Percentiles rank a stretch among this genome's conserved stretches.
phyloP scores from a whole-genome alignment of 1,140 invertebrate genomes.

The Drosophila guanche region DNA sequence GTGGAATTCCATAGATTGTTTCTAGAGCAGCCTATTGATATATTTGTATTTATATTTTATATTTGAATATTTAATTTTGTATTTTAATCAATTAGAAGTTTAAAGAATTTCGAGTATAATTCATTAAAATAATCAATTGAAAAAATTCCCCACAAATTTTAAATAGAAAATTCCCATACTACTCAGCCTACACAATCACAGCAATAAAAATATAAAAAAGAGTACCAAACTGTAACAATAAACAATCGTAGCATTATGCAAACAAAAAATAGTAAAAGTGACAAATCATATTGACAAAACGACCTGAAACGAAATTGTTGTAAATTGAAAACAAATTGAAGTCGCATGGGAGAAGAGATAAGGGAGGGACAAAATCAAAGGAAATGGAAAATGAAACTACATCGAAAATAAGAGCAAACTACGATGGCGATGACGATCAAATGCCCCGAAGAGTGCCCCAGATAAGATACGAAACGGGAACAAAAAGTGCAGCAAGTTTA shows the following conservation, averaged over 20 bases:
- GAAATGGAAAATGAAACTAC: constrained; percentile 67
- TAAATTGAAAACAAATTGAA: constrained; percentile 83
- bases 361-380: constrained; percentile 68
- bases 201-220: constrained; percentile 16
- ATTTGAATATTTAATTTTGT: no score
- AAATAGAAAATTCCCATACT: constrained; percentile 32
- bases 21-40: no score
- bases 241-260: constrained; percentile 21
- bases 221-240: neutral
- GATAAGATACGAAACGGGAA: constrained; percentile 71
- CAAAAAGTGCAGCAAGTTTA: constrained; percentile 57
- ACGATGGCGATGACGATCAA: constrained; percentile 55
- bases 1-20: no score
- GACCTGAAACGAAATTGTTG: constrained; percentile 71
- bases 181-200: constrained; percentile 44
- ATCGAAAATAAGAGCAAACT: constrained; percentile 9
- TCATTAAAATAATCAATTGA: neutral
- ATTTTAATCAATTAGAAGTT: no score
- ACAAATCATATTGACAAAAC: constrained; percentile 64
- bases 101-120: no score
- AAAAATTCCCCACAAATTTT: constrained; percentile 35
- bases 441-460: constrained; percentile 38
- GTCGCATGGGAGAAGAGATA: constrained; percentile 52
- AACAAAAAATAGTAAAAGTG: constrained; percentile 41
- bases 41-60: no score